phyloP scores from a whole-genome alignment of 2,888 invertebrate species.

The Julus scandinavius region DNA sequence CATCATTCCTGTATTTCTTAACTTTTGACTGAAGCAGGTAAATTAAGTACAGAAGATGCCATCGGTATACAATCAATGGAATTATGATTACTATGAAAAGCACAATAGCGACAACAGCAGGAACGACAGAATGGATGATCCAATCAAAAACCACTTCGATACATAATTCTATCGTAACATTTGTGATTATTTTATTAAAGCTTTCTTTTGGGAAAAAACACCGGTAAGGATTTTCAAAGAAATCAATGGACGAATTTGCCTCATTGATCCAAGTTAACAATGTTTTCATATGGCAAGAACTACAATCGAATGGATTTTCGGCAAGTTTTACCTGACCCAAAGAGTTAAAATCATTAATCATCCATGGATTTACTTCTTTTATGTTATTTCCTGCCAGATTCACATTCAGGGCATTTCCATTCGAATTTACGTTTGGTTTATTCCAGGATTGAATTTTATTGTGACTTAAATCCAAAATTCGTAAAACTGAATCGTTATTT shows the following conservation, averaged over 20 bases:
- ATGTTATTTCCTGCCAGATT: slow-evolving; percentile 49
- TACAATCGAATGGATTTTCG: slow-evolving; percentile 48
- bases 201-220: slow-evolving; percentile 37
- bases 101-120: background rate
- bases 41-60: slow-evolving; percentile 51
- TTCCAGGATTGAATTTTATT: slow-evolving; percentile 22
- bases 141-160: slow-evolving; percentile 12
- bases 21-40: slow-evolving; percentile 36
- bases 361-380: background rate
- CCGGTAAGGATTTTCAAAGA: background rate
- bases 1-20: background rate
- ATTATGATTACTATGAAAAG: background rate
- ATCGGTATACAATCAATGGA: slow-evolving; percentile 1
- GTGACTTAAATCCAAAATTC: slow-evolving; percentile 23
- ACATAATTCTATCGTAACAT: background rate
- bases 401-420: background rate
- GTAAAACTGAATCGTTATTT: background rate
- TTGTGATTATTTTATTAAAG: background rate
- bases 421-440: background rate
- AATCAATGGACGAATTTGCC: background rate
- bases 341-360: slow-evolving; percentile 44
- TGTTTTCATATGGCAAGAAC: background rate
- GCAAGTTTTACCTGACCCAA: background rate
- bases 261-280: slow-evolving; percentile 41
- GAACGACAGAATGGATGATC: background rate